These are phyloP conservation scores for Struthidea cinerea DNA, from an alignment of 2,113 vertebrate species.

Conservation along the genomic window DNA sequence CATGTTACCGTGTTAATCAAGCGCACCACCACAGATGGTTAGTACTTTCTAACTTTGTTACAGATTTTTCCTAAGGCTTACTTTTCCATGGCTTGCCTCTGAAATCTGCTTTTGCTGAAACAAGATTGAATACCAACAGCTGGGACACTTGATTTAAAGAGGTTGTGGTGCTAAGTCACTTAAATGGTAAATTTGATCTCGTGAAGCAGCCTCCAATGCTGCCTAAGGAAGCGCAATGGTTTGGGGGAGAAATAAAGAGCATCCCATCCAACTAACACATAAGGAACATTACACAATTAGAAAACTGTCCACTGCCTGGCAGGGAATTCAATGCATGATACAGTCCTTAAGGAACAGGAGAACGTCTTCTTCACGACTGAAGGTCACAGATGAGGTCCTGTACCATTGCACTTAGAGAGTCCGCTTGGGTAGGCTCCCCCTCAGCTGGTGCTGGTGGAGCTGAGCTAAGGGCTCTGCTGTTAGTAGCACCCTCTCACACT, in stretches of 20 bases:
- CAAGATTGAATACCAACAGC: not conserved
- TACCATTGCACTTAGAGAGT: not conserved
- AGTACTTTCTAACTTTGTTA: not conserved
- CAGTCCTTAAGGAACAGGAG: not conserved
- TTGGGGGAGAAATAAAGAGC: not conserved
- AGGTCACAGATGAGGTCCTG: not conserved
- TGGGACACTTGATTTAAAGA: not conserved
- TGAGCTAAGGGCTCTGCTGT: not conserved
- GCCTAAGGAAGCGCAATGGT: not conserved
- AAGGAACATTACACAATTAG: not conserved
- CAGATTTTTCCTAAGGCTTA: not conserved
- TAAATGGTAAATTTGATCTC: not conserved
- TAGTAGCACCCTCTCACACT: not conserved
- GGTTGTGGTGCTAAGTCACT: not conserved
- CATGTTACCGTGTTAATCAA: accelerated
- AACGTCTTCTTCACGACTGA: not conserved
- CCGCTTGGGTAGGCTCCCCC: not conserved
- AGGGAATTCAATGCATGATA: not conserved
- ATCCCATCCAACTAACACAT: not conserved
- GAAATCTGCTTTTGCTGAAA: not conserved
- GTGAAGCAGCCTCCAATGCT: not conserved
- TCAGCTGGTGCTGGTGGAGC: not conserved
- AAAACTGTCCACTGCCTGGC: not conserved
- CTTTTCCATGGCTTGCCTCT: not conserved
- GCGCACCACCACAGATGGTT: not conserved